Conservation (phyloP, 2,888 invertebrate species). For the Tenthredo notha region DNA sequence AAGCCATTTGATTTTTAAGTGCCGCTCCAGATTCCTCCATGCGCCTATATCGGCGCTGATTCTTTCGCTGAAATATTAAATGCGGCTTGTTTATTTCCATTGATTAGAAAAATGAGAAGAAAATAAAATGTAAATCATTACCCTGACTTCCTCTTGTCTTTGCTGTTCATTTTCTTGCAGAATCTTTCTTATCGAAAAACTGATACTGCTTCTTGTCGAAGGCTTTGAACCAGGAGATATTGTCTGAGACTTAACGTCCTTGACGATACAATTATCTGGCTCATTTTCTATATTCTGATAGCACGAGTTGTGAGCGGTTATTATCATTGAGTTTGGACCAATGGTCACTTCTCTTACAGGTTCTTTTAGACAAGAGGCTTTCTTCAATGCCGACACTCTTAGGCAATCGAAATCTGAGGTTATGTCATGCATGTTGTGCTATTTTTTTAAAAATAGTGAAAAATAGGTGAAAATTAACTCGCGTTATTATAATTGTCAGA, state of each 20-base stretch:
- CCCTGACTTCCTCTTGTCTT: slow-evolving; percentile 71
- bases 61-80: slow-evolving; percentile 66
- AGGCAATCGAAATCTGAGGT: slow-evolving; percentile 78
- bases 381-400: slow-evolving; percentile 82
- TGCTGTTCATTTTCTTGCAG: slow-evolving; percentile 72
- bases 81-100: neutral
- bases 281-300: slow-evolving; percentile 68
- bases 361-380: slow-evolving; percentile 81
- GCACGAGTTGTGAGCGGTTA: slow-evolving; percentile 64
- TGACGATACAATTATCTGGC: slow-evolving; percentile 63
- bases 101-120: slow-evolving; percentile 11
- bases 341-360: slow-evolving; percentile 80
- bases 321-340: slow-evolving; percentile 77
- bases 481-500: neutral
- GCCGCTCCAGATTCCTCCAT: slow-evolving; percentile 73
- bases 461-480: neutral
- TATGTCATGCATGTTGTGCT: slow-evolving; percentile 67
- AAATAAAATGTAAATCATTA: slow-evolving; percentile 56
- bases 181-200: slow-evolving; percentile 73
- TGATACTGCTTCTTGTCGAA: slow-evolving; percentile 60
- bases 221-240: slow-evolving; percentile 73
- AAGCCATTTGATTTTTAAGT: slow-evolving; percentile 71
- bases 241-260: slow-evolving; percentile 76
- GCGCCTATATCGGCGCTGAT: slow-evolving; percentile 72
- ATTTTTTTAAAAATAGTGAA: slow-evolving; percentile 31